Evolutionary conservation across 2,888 invertebrate species (phyloP).

Genomic region (Drosophila sordidula): DNA sequence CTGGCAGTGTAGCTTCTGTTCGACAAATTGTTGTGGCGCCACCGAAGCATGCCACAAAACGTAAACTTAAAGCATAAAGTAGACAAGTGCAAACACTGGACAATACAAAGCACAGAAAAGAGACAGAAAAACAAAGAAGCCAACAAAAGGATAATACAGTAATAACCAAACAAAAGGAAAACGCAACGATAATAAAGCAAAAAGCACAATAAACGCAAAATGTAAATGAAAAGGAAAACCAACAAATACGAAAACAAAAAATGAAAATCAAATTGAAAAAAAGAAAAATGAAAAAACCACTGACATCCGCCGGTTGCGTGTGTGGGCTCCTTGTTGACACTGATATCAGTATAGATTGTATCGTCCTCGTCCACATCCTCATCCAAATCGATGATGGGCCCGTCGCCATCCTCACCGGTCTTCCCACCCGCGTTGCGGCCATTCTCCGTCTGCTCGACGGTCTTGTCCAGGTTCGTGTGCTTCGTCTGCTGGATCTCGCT

Average conservation of each 20-base stretch:
- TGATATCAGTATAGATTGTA: constrained; percentile 42
- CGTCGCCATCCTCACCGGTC: constrained; percentile 23
- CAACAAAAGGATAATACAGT: constrained; percentile 31
- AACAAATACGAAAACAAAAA: constrained; percentile 23
- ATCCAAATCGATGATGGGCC: constrained; percentile 21
- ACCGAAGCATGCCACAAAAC: constrained; percentile 36
- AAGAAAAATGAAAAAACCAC: constrained; percentile 75
- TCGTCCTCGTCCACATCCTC: constrained; percentile 45
- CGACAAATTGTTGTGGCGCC: not conserved
- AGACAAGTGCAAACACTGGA: constrained; percentile 29
- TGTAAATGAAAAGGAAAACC: constrained; percentile 26
- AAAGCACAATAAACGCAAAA: constrained; percentile 28
- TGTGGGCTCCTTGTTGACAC: constrained; percentile 63
- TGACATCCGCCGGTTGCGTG: constrained; percentile 79
- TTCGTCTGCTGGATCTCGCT: not conserved
- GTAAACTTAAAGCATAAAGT: constrained; percentile 38
- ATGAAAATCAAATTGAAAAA: constrained; percentile 17
- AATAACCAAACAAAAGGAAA: constrained; percentile 25
- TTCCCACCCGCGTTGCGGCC: constrained; percentile 5
- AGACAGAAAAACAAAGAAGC: constrained; percentile 20
- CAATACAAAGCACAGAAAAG: constrained; percentile 19
- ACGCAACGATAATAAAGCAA: constrained; percentile 25
- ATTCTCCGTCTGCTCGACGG: not conserved
- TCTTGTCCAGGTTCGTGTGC: not conserved
- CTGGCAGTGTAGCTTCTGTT: constrained; percentile 22